Evolutionary conservation across 2,888 invertebrate species (phyloP), one percentile per base, ranked within the genome.

Genomic region (Perdita meconis): DNA sequence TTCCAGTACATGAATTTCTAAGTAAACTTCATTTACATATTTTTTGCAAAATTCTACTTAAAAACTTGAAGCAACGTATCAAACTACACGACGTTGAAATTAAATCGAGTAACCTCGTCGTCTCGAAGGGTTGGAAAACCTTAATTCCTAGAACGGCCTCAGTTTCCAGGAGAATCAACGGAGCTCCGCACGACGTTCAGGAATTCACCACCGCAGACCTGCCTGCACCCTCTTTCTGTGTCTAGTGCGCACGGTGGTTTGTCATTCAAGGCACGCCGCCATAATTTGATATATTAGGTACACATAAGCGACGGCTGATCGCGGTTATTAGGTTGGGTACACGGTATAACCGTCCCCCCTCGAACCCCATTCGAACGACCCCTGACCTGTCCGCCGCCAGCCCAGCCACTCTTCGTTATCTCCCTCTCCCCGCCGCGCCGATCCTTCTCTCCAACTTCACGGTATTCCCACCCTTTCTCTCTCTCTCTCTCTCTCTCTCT

Each of bases 251-350:
- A 55, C 65, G 64, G 79, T 70, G 82, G 84, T 85, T 85, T 84
- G 83, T 89, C 88, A 91, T 90, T 90, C 90, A 78, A 82, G 81
- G 88, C 90, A 90, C 90, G 89, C 82, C 83, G 85, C 83, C 86
- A 88, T 90, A 92, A 92, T 92, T 90, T 88, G 89, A 91, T 91
- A 89, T 88, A 91, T 91, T 91, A 90, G 87, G 88, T 88, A 90
- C 89, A 90, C 90, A 90, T 90, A 91, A 90, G 89, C 90, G 90
- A 89, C 88, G 91, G 88, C 90, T 92, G 91, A 91, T 92, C 90
- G 90, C 87, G 89, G 89, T 91, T 92, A 92, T 92, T 91, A 90
- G 90, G 90, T 91, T 90, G 90, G 85, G 86, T 88, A 88, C 85
- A 86, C 84, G 85, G 85, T 85, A 83, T 86, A 86, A 86, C 81